Percentiles rank a stretch among this genome's conserved stretches.
Conservation (phyloP, 1,140 invertebrate species). For the Drosophila ambigua region DNA sequence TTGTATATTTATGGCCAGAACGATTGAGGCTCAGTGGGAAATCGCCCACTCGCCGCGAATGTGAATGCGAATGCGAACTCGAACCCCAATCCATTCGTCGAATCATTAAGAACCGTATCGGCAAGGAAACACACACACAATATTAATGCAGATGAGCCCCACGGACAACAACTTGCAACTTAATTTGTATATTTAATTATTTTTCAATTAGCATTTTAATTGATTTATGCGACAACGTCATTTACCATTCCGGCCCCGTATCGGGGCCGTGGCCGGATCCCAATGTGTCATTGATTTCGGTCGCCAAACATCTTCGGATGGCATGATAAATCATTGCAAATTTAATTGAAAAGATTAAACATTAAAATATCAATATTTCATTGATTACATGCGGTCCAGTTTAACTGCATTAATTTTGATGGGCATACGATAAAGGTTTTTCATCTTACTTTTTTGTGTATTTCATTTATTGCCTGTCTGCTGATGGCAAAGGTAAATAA, state of each 20-base stretch:
- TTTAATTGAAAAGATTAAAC: constrained; percentile 82
- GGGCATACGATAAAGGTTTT: constrained; percentile 17
- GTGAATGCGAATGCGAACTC: not conserved
- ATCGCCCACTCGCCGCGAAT: not conserved
- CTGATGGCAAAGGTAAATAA: constrained; percentile 28
- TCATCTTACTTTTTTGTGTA: constrained; percentile 4
- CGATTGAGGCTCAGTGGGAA: constrained; percentile 14
- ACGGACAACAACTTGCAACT: constrained; percentile 40
- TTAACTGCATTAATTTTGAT: constrained; percentile 66
- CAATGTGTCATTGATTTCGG: constrained; percentile 44
- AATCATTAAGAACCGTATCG: constrained; percentile 22
- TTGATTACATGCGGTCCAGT: constrained; percentile 55
- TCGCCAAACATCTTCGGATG: constrained; percentile 42
- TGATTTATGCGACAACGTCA: constrained; percentile 69
- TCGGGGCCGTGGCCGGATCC: constrained; percentile 4
- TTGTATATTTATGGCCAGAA: constrained; percentile 29
- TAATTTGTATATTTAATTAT: constrained; percentile 72
- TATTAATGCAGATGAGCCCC: constrained; percentile 45
- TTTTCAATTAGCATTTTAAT: constrained; percentile 73
- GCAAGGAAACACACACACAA: not conserved
- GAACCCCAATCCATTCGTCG: constrained; percentile 30
- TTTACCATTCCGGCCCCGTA: constrained; percentile 46
- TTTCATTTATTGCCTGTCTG: constrained; percentile 25
- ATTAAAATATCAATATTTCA: constrained; percentile 78
- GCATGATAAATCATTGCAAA: constrained; percentile 62